phyloP scores from a whole-genome alignment of 2,888 invertebrate species.

The Yponomeuta evonymella region DNA sequence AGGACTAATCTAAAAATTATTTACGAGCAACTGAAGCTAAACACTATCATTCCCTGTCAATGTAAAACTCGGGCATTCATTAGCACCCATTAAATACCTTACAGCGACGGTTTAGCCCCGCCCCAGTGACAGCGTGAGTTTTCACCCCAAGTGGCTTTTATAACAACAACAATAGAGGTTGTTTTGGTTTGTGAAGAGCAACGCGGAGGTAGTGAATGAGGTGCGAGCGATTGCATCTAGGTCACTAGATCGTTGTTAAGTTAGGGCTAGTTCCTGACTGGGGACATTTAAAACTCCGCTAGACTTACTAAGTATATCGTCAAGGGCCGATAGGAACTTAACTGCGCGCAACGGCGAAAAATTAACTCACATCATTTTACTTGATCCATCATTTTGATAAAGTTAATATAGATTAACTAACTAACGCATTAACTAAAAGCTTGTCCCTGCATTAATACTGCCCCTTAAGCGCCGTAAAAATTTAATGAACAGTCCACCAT shows the following conservation, averaged over 20 bases:
- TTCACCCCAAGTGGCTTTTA: background rate
- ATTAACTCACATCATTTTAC: too few species aligned
- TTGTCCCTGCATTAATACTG: too few species aligned
- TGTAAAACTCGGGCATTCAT: background rate
- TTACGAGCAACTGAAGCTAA: background rate
- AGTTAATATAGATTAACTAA: too few species aligned
- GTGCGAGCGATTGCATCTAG: conserved; percentile 19
- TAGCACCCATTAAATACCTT: background rate
- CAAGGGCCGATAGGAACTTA: too few species aligned
- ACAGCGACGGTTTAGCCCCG: background rate
- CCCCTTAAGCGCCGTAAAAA: too few species aligned
- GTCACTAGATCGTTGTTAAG: conserved; percentile 20
- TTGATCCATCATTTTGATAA: too few species aligned
- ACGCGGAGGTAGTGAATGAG: conserved; percentile 20
- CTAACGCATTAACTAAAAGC: too few species aligned
- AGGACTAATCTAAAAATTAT: too few species aligned
- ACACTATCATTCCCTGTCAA: background rate
- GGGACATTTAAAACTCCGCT: background rate
- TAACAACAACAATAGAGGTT: background rate
- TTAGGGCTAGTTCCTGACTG: background rate
- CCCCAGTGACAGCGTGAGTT: background rate
- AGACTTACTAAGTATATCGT: too few species aligned
- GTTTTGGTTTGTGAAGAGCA: background rate
- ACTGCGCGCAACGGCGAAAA: too few species aligned
- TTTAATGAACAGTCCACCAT: too few species aligned